Evolutionary conservation across 1,140 invertebrate genomes (phyloP).

Genomic region (Littorina saxatilis): DNA sequence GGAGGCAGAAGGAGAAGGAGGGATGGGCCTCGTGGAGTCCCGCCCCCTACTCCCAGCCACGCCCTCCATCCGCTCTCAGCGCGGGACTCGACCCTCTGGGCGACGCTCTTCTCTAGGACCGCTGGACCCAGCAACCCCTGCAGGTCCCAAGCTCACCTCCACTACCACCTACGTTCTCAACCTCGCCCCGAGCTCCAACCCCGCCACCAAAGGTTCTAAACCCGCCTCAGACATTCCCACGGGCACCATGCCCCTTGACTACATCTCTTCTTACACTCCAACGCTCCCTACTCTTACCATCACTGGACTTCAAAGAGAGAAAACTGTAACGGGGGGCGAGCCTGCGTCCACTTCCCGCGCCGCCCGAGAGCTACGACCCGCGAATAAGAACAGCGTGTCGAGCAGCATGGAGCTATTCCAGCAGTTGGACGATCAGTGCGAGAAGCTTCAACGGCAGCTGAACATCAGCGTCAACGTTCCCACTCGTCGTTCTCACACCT

Average conservation of each 20-base stretch:
- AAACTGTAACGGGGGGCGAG: neutral
- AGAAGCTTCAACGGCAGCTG: conserved; percentile 38
- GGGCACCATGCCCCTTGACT: neutral
- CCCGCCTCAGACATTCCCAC: neutral
- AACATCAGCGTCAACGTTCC: conserved; percentile 23
- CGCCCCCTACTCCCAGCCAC: neutral
- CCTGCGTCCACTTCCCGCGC: neutral
- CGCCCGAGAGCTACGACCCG: neutral
- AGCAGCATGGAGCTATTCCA: conserved; percentile 26
- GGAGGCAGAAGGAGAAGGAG: neutral
- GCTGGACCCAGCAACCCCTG: neutral
- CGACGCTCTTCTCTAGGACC: neutral
- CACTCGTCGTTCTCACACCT: neutral
- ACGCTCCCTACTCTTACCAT: conserved; percentile 19
- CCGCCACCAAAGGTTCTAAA: neutral
- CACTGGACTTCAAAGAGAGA: conserved; percentile 8
- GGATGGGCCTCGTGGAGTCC: neutral
- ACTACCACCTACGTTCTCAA: neutral
- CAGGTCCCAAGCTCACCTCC: too few relatives aligned
- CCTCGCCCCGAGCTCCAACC: neutral
- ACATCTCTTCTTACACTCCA: neutral
- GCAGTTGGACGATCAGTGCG: conserved; percentile 37
- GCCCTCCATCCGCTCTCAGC: neutral
- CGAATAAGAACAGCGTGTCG: neutral
- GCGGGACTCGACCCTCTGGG: neutral